Base-by-base conservation (phyloP, 2,888 invertebrate genomes). In the Cyclophora punctaria region DNA sequence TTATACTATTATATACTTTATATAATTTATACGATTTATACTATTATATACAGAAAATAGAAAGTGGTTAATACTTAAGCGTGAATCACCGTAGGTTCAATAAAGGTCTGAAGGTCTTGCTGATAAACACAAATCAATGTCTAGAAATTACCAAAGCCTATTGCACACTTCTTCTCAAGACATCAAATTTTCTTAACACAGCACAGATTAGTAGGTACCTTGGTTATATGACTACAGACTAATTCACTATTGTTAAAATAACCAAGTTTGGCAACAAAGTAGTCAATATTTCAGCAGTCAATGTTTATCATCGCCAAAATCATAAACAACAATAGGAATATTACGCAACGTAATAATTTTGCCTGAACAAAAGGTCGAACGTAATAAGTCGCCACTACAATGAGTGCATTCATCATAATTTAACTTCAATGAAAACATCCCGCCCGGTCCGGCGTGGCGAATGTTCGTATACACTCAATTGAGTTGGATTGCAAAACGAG, bases 401-500 rank as follows among this genome's bases (percentile, higher is more conserved):
- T 78, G 75, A 71, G 68, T 69, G 73, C 74, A 76, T 77, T 75
- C 78, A 76, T 75, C 75, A 75, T 78, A 75, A 75, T 76, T 75
- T 71, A 74, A 73, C 72, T 63, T 68, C 74, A 78, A 73, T 75
- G 73, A 71, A 75, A 72, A 73, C 74, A 75, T 71, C 64, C 69
- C 71, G 60, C 49, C 63, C 60, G 58, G 63, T 66, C 20, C 63
- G 63, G 67, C 62, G 65, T 69, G 67, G 69, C 69, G 60, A 76
- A 78, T 61, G 53, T 69, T 44, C 44, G 44, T 34, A 44, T 44
- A 44, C 20, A 64, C 69, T 70, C 69, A 71, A 74, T 77, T 71
- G 69, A 65, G 60, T 66, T 64, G 60, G 63, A 68, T 73, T 69
- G 66, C 63, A 53, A 63, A 64, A 66, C 58, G 55, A 58, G 55